Evolutionary conservation across 2,797 vertebrate genomes (phyloP).

Genomic region (Petrocephalus schoutedeni): DNA sequence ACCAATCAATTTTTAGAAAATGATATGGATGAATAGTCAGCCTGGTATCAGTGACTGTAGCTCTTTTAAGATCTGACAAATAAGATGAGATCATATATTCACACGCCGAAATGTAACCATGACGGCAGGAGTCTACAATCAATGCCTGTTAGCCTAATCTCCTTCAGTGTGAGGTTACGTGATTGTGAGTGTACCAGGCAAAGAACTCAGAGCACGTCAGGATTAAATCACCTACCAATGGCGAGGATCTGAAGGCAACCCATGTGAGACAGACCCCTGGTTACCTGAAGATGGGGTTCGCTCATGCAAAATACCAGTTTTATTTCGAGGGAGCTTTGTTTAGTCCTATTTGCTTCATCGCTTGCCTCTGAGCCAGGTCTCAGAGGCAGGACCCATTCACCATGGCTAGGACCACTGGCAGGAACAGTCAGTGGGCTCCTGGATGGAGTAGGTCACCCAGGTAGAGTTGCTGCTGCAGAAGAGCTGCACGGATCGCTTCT

Average conservation of each 20-base stretch:
- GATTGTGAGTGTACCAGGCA: neutral
- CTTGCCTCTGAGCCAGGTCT: neutral
- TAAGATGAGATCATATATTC: neutral
- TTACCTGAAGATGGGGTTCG: neutral
- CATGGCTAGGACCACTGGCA: slow-evolving; percentile 84
- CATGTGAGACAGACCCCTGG: neutral
- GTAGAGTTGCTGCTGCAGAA: slow-evolving; percentile 88
- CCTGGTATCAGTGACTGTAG: neutral
- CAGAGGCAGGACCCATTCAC: neutral
- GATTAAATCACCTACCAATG: neutral
- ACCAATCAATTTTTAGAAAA: neutral
- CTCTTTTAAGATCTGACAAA: neutral
- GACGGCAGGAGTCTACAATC: neutral
- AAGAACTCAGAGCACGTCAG: neutral
- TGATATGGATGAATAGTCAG: neutral
- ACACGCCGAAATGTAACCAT: neutral
- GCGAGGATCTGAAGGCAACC: neutral
- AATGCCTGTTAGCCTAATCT: neutral
- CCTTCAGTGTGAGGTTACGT: neutral
- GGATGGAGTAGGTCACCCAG: slow-evolving; percentile 90
- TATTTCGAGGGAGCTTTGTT: neutral
- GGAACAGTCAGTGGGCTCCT: slow-evolving; percentile 95
- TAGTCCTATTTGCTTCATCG: neutral
- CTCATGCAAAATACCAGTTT: neutral
- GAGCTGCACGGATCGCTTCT: slow-evolving; percentile 81